Evolutionary conservation across 2,113 vertebrate genomes (phyloP).

Genomic region (Rattus rattus): DNA sequence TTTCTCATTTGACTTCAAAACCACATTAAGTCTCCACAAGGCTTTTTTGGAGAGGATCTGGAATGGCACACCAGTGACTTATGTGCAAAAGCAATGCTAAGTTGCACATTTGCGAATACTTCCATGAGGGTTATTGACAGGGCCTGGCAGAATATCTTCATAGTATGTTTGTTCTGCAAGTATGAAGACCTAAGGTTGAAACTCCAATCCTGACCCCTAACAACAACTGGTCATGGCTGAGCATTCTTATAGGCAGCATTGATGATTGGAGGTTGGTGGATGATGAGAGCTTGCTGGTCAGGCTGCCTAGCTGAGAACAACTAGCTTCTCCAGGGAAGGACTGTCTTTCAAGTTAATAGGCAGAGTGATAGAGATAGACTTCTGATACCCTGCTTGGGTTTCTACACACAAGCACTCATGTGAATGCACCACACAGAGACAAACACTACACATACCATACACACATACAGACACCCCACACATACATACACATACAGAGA

Average conservation of each 20-base stretch:
- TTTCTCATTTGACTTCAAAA: background rate
- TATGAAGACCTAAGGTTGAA: background rate
- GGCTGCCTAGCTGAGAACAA: background rate
- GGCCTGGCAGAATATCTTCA: background rate
- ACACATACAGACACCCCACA: background rate
- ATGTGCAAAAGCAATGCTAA: background rate
- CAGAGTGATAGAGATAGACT: background rate
- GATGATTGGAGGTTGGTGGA: too few species aligned
- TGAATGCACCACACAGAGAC: background rate
- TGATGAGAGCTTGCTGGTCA: background rate
- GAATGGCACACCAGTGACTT: background rate
- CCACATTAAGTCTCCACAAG: background rate
- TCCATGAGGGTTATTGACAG: background rate
- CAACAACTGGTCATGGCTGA: background rate
- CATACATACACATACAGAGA: background rate
- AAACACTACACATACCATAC: background rate
- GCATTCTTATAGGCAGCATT: background rate
- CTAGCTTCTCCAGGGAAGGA: background rate
- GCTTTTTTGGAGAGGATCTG: background rate
- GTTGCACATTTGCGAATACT: background rate
- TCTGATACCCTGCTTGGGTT: background rate
- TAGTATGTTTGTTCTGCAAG: background rate
- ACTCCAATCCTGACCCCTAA: background rate
- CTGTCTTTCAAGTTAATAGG: background rate
- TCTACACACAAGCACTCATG: background rate